Percentiles rank a stretch among this genome's conserved stretches.
Conservation (phyloP, 1,140 invertebrate genomes). For the Ips typographus region DNA sequence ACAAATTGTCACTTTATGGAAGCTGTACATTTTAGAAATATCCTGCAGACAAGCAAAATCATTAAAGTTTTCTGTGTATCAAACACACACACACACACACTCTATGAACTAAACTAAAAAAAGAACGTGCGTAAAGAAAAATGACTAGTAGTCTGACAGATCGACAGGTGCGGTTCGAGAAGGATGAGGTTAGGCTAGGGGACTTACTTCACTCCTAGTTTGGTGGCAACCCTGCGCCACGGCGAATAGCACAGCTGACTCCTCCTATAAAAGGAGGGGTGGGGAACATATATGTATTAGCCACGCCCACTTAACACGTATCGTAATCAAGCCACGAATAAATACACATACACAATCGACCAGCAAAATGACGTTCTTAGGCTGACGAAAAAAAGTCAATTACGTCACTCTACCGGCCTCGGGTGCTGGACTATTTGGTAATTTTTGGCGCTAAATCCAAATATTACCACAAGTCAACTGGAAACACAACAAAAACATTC, state of each 20-base stretch:
- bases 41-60: background rate
- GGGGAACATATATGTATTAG: conserved; percentile 53
- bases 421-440: too few species aligned
- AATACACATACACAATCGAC: conserved; percentile 8
- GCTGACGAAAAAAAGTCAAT: too few species aligned
- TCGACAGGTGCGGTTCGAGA: conserved; percentile 6
- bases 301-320: conserved; percentile 39
- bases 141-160: conserved; percentile 4
- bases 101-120: background rate
- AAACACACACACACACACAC: background rate
- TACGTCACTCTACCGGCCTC: too few species aligned
- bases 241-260: conserved; percentile 78
- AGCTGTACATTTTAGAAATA: too few species aligned
- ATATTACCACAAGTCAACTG: too few species aligned
- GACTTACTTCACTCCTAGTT: conserved; percentile 92
- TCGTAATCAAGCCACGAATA: conserved; percentile 12
- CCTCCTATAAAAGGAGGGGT: conserved; percentile 57
- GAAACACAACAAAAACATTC: conserved; percentile 19
- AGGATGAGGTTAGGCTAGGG: conserved; percentile 40
- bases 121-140: conserved; percentile 10
- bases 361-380: background rate
- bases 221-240: conserved; percentile 87
- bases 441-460: too few species aligned
- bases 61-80: background rate
- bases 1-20: too few species aligned